A percentile compares a stretch with the other conserved stretches of the same genome.
These are phyloP conservation scores for Danionella cerebrum DNA, from an alignment of 2,113 vertebrate genomes.

Conservation along the genomic window DNA sequence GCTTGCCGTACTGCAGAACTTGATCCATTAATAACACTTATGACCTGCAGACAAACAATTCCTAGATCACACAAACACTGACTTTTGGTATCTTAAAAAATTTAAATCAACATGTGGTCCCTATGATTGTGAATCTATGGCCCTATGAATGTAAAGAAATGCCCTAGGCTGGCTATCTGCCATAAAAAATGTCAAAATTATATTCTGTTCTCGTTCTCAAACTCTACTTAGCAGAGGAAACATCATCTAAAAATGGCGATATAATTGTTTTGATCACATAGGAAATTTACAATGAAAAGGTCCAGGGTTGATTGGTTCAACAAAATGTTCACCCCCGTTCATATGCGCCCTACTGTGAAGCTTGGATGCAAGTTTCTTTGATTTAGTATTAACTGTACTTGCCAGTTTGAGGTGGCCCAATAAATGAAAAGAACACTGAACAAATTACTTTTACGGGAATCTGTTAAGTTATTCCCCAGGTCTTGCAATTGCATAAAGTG, in stretches of 20 bases:
- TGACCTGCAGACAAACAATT: constrained; percentile 46
- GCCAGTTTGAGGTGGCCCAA: too few relatives aligned
- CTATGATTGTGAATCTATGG: constrained; percentile 40
- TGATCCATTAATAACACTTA: constrained; percentile 50
- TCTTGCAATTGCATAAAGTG: too few relatives aligned
- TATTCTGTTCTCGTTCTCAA: not conserved
- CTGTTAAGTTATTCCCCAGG: too few relatives aligned
- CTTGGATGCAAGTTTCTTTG: too few relatives aligned
- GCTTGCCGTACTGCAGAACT: constrained; percentile 44
- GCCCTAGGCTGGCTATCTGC: constrained; percentile 31
- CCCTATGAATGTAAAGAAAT: constrained; percentile 33
- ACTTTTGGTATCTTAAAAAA: constrained; percentile 56
- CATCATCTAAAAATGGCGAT: constrained; percentile 4
- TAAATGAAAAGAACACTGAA: too few relatives aligned
- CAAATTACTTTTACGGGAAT: too few relatives aligned
- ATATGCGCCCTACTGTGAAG: too few relatives aligned
- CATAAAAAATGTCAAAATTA: constrained; percentile 1
- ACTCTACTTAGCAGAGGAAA: not conserved
- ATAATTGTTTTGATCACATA: too few relatives aligned
- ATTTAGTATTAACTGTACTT: too few relatives aligned
- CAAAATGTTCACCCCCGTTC: not conserved
- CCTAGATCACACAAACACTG: constrained; percentile 21
- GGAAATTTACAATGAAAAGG: too few relatives aligned
- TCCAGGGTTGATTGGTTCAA: constrained; percentile 1
- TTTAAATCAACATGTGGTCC: constrained; percentile 40